Conservation (phyloP, 1,140 invertebrate species). For the Atta cephalotes region DNA sequence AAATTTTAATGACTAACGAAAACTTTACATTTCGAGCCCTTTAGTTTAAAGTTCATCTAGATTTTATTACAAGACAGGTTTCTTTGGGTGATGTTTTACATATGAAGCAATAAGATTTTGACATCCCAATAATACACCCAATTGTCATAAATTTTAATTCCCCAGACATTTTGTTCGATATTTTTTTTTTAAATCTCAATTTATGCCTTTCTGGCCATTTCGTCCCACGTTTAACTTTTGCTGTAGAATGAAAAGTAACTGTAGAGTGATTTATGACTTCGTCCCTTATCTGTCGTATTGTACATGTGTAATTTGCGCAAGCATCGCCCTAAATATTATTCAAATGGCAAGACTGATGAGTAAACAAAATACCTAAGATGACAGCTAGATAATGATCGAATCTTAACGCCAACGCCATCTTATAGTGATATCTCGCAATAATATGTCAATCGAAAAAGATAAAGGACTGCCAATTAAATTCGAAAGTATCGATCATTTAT, state of each 20-base stretch:
- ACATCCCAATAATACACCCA: slow-evolving; percentile 27
- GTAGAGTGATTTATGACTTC: slow-evolving; percentile 38
- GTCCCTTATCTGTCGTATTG: not conserved
- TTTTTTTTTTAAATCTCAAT: slow-evolving; percentile 51
- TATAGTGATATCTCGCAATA: slow-evolving; percentile 8
- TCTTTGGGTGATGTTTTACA: not conserved
- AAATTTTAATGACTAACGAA: not conserved
- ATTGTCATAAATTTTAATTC: slow-evolving; percentile 47
- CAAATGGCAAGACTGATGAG: slow-evolving; percentile 19
- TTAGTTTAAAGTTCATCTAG: slow-evolving; percentile 9
- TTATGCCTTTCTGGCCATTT: slow-evolving; percentile 16
- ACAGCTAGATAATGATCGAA: slow-evolving; percentile 42
- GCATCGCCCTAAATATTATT: slow-evolving; percentile 36
- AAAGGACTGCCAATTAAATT: not conserved
- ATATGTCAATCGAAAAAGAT: not conserved
- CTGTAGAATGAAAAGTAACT: slow-evolving; percentile 31
- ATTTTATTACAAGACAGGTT: slow-evolving; percentile 10
- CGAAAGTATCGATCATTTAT: not conserved
- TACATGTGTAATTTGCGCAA: slow-evolving; percentile 29
- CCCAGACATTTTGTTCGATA: not conserved
- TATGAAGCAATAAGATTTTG: slow-evolving; percentile 26
- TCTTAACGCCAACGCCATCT: not conserved
- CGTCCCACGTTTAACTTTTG: slow-evolving; percentile 30
- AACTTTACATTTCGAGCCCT: not conserved
- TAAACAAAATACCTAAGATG: slow-evolving; percentile 46